Base-by-base conservation (phyloP, 1,140 invertebrate genomes). In the Drosophila bocqueti region DNA sequence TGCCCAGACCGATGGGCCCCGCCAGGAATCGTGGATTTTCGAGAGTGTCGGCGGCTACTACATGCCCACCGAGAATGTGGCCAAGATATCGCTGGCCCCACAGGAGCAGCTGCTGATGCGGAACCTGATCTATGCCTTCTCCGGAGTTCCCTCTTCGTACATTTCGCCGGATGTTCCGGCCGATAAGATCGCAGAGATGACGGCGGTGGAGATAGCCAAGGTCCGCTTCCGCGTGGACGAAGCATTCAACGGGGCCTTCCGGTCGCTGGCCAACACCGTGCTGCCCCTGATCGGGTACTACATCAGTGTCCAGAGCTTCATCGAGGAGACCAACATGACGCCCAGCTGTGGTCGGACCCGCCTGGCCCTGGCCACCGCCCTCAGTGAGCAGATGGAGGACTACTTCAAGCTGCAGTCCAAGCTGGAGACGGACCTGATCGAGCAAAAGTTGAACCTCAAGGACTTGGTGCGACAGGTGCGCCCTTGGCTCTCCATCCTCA, bases 91-190 rank as follows among this genome's bases (percentile, higher is more conserved):
- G 0, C 11, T 76, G 29, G 18, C 43, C 2, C 36, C 42, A 3
- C 85, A 90, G 59, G 85, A 90, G 42, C 40, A 76, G 16, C 26
- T 82, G 11, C 76, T 90, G 2, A 67, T 90, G 16, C 50, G 82
- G 7, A 73, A 90, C 62, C 45, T 90, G 3, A 90, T 90, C n/a
- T 90, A 90, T 2, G 81, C 81, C 2, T 82, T 90, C 16, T 91
- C 85, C 0, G 85, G 85, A 0, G 85, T 90, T 5, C 85, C 85
- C 3, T 55, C 79, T 2, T 49, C 86, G 0, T 62, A 90, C 46
- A 79, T 90, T 0, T 78, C 47, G 1, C 71, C 81, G 1, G 85
- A 90, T 6, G 40, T 79, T 5, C 9, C 60, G 0, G 2, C 72
- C 11, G 71, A 80, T 0, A 13, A 78, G 29, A 60, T 80, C 7